Conservation (phyloP, 2,888 invertebrate genomes). For the Leucophora obtusa region DNA sequence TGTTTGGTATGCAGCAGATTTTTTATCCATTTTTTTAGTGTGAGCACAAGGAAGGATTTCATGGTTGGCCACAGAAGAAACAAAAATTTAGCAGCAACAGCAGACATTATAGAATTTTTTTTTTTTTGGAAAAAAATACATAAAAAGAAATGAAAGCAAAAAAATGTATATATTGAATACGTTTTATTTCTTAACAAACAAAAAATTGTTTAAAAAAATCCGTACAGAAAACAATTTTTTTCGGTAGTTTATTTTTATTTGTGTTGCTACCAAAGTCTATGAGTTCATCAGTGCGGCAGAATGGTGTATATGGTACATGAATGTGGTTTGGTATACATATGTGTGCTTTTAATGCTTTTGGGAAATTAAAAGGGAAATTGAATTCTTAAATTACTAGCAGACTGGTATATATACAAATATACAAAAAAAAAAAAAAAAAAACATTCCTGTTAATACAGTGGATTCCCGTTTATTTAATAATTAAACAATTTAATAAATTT, state of each 20-base stretch:
- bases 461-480: too few relatives aligned
- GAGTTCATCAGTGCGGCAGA: constrained; percentile 38
- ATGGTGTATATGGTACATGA: constrained; percentile 6
- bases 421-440: not conserved
- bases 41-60: constrained; percentile 45
- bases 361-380: constrained; percentile 72
- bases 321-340: not conserved
- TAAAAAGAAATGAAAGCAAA: constrained; percentile 14
- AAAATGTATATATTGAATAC: constrained; percentile 21
- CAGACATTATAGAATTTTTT: constrained; percentile 40
- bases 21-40: constrained; percentile 27
- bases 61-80: constrained; percentile 45
- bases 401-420: constrained; percentile 12
- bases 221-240: constrained; percentile 14
- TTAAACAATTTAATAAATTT: too few relatives aligned
- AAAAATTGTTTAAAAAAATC: constrained; percentile 15
- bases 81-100: constrained; percentile 43
- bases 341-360: constrained; percentile 70
- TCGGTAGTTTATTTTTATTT: constrained; percentile 29
- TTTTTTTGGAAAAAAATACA: constrained; percentile 12
- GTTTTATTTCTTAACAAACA: constrained; percentile 39
- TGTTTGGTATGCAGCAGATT: constrained; percentile 27
- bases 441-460: not conserved
- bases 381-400: constrained; percentile 58
- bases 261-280: constrained; percentile 28